Evolutionary conservation across 2,888 invertebrate species (phyloP).

Genomic region (Gisinianus flammeolus): DNA sequence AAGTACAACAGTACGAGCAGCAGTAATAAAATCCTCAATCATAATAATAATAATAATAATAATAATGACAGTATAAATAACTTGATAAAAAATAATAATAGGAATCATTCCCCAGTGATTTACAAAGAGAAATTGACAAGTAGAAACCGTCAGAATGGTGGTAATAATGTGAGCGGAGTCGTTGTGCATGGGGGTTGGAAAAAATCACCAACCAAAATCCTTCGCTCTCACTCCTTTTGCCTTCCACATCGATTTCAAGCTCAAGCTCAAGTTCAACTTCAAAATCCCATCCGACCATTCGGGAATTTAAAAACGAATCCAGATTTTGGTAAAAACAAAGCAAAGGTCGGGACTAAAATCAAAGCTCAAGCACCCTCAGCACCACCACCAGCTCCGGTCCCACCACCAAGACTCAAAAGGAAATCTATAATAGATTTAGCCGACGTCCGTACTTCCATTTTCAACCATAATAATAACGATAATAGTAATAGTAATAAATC

Average conservation of each 20-base stretch:
- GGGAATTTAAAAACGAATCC: background rate
- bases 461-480: background rate
- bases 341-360: background rate
- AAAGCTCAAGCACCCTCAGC: background rate
- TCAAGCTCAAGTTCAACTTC: background rate
- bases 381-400: background rate
- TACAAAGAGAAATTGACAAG: background rate
- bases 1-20: background rate
- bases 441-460: background rate
- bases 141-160: background rate
- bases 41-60: background rate
- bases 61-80: background rate
- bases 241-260: background rate
- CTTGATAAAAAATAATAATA: background rate
- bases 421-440: background rate
- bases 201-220: conserved; percentile 8
- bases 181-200: conserved; percentile 7
- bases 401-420: conserved; percentile 26
- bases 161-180: background rate
- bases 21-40: background rate
- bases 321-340: background rate
- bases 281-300: background rate
- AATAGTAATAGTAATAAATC: no score
- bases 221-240: background rate
- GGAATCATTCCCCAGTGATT: background rate